Evolutionary conservation across 2,797 vertebrate species (phyloP).

Genomic region (Vireo griseus): DNA sequence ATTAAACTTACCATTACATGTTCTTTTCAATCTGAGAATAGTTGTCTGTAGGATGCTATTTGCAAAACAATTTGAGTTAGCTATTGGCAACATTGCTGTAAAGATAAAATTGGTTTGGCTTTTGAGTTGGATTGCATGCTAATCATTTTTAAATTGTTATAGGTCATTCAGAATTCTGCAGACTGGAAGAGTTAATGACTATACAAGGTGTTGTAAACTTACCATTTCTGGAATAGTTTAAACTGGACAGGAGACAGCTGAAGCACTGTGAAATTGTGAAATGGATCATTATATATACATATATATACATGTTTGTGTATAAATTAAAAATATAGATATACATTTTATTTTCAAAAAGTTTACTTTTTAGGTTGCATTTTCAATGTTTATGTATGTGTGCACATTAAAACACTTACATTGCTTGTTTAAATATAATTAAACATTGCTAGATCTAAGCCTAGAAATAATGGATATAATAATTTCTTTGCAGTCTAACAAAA

Average conservation of each 20-base stretch:
- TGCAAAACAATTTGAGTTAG: neutral
- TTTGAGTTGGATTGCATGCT: neutral
- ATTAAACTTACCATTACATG: neutral
- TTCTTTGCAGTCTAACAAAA: constrained; percentile 76
- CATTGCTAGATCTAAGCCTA: neutral
- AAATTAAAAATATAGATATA: neutral
- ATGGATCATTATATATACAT: neutral
- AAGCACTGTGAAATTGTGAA: neutral
- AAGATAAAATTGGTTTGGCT: neutral
- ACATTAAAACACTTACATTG: neutral
- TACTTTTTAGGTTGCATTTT: neutral
- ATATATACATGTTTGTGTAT: too few species aligned
- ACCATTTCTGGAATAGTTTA: neutral
- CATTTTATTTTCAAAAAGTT: neutral
- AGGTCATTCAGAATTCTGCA: constrained; percentile 13
- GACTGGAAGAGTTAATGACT: neutral
- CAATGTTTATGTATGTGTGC: neutral
- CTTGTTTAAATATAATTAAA: neutral
- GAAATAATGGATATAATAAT: constrained; percentile 8
- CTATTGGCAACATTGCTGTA: neutral
- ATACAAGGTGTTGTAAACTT: neutral
- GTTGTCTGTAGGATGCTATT: neutral
- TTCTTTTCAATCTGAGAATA: neutral
- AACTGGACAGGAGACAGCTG: neutral
- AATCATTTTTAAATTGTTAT: neutral